Conservation (phyloP, 2,113 vertebrate species). For the Hiodon alosoides region DNA sequence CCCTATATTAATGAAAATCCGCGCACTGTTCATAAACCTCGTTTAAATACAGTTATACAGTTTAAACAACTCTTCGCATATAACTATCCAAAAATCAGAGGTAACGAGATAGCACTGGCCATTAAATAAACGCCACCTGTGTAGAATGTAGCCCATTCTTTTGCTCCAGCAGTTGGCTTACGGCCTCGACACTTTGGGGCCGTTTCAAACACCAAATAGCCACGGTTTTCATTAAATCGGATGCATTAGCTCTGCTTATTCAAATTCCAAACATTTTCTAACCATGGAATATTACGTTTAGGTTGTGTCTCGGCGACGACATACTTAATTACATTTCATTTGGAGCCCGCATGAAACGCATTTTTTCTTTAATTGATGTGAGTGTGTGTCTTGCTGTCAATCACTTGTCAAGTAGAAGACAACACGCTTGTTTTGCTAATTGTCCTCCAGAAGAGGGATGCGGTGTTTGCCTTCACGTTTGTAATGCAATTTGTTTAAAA, state of each 20-base stretch:
- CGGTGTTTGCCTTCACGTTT: not conserved
- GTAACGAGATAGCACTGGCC: too few species aligned
- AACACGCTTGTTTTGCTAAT: slow-evolving; percentile 21
- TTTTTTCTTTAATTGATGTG: slow-evolving; percentile 31
- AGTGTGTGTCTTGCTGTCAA: slow-evolving; percentile 27
- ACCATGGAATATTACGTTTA: slow-evolving; percentile 36
- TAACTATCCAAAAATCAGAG: too few species aligned
- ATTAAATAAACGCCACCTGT: too few species aligned
- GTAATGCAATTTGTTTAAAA: not conserved
- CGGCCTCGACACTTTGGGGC: not conserved
- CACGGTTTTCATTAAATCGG: slow-evolving; percentile 21
- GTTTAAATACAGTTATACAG: not conserved
- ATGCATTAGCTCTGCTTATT: slow-evolving; percentile 27
- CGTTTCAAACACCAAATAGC: not conserved
- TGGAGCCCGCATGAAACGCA: slow-evolving; percentile 26
- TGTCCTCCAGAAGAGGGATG: slow-evolving; percentile 22
- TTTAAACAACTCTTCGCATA: too few species aligned
- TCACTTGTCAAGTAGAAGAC: slow-evolving; percentile 23
- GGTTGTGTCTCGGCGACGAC: slow-evolving; percentile 19
- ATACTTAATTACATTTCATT: slow-evolving; percentile 35
- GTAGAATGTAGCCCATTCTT: not conserved
- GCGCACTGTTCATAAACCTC: too few species aligned
- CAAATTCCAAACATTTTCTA: slow-evolving; percentile 28
- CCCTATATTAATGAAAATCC: too few species aligned
- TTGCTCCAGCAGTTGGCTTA: not conserved